These are phyloP conservation scores for Protobothrops flavoviridis DNA, from an alignment of 2,113 vertebrate species.

Conservation along the genomic window DNA sequence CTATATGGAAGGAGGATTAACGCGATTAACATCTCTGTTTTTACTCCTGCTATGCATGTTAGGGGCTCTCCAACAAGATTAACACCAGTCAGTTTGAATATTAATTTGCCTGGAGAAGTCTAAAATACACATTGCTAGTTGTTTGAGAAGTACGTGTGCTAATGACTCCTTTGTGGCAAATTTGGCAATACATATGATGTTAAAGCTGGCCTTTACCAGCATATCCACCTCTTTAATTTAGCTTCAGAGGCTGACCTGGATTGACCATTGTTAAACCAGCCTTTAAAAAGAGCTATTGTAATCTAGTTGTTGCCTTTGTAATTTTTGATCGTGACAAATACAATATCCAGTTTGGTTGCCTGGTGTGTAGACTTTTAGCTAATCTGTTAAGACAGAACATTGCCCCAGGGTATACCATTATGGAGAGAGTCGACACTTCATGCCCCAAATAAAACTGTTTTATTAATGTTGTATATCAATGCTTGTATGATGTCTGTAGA, in stretches of 20 bases:
- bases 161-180: slow-evolving; percentile 26
- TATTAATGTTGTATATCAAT: no score
- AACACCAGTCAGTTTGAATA: slow-evolving; percentile 63
- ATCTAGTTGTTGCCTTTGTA: no score
- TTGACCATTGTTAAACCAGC: background rate
- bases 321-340: no score
- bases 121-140: slow-evolving; percentile 54
- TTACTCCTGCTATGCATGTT: slow-evolving; percentile 51
- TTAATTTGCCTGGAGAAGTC: slow-evolving; percentile 57
- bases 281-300: background rate
- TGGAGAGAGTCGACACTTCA: no score
- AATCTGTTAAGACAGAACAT: no score
- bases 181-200: slow-evolving; percentile 43
- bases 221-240: slow-evolving; percentile 24
- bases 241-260: background rate
- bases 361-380: no score
- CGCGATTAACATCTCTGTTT: slow-evolving; percentile 57
- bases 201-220: background rate
- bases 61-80: slow-evolving; percentile 34
- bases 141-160: slow-evolving; percentile 50
- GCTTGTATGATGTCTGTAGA: no score
- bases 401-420: no score
- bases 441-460: no score
- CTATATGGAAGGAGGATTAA: slow-evolving; percentile 58
- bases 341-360: no score